Evolutionary conservation across 2,797 vertebrate species (phyloP).

Genomic region (Rhinophrynus dorsalis): DNA sequence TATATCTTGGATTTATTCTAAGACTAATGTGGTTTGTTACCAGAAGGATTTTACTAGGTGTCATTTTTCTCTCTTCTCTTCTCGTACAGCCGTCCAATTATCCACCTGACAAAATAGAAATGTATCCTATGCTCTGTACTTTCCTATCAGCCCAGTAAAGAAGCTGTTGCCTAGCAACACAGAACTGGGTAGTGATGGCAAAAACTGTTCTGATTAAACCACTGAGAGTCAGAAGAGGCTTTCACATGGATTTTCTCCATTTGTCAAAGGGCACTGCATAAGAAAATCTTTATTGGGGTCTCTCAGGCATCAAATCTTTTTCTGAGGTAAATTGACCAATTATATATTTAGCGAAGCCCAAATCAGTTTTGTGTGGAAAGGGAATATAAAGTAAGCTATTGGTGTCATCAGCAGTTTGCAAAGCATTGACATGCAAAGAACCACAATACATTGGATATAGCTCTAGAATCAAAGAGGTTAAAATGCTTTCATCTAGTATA

Average conservation of each 20-base stretch:
- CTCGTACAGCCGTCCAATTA: slow-evolving; percentile 33
- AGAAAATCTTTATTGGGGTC: slow-evolving; percentile 44
- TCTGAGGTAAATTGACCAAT: slow-evolving; percentile 39
- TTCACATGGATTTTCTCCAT: slow-evolving; percentile 42
- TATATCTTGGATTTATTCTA: slow-evolving; percentile 36
- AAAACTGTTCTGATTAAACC: slow-evolving; percentile 35
- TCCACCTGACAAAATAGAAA: slow-evolving; percentile 46
- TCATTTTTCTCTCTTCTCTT: slow-evolving; percentile 30
- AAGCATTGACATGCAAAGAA: too few relatives aligned
- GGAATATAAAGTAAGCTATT: too few relatives aligned
- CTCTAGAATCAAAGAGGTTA: too few relatives aligned
- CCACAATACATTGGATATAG: too few relatives aligned
- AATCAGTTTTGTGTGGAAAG: neutral
- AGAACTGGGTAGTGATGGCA: slow-evolving; percentile 18
- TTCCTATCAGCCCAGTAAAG: slow-evolving; percentile 40
- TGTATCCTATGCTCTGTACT: slow-evolving; percentile 28
- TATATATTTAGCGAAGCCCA: slow-evolving; percentile 28
- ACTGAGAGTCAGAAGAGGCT: slow-evolving; percentile 29
- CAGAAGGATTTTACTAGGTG: slow-evolving; percentile 37
- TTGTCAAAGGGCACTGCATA: slow-evolving; percentile 29
- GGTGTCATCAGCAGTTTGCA: too few relatives aligned
- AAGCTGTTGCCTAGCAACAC: slow-evolving; percentile 42
- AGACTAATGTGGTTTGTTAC: slow-evolving; percentile 40
- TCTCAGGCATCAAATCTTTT: slow-evolving; percentile 15
- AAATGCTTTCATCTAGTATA: too few relatives aligned